Percentiles rank a stretch among this genome's conserved stretches.
Evolutionary conservation across 2,797 vertebrate species (phyloP).

Genomic region (Eleutherodactylus coqui): DNA sequence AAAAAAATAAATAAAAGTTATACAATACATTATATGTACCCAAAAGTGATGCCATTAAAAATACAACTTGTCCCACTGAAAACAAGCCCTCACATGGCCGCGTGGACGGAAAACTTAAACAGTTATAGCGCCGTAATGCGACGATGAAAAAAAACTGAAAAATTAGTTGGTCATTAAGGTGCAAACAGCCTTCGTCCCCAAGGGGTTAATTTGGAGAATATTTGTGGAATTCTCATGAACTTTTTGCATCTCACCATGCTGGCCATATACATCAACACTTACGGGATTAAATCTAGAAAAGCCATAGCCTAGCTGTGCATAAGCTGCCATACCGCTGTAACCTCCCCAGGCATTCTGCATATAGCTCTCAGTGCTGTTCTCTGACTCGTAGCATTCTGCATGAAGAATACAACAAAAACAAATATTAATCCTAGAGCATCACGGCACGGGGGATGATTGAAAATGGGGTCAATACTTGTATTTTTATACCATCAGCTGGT

Average conservation of each 20-base stretch:
- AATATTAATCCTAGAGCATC: neutral
- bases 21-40: too few species aligned
- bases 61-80: too few species aligned
- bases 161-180: too few species aligned
- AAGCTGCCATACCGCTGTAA: slow-evolving; percentile 44
- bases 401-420: neutral
- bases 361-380: neutral
- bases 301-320: slow-evolving; percentile 44
- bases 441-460: neutral
- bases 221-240: too few species aligned
- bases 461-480: neutral
- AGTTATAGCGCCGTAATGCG: too few species aligned
- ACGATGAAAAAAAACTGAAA: too few species aligned
- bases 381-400: slow-evolving; percentile 39
- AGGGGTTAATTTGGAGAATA: too few species aligned
- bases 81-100: too few species aligned
- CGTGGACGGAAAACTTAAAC: too few species aligned
- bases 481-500: neutral
- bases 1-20: too few species aligned
- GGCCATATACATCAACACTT: slow-evolving; percentile 37
- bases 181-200: too few species aligned
- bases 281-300: slow-evolving; percentile 61
- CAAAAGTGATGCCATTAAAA: too few species aligned
- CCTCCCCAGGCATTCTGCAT: neutral
- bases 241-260: neutral